A percentile compares a stretch with the other conserved stretches of the same genome.
These are phyloP conservation scores for Lytechinus variegatus DNA, from an alignment of 35 echinoderm and acorn worm genomes.

Conservation along the genomic window DNA sequence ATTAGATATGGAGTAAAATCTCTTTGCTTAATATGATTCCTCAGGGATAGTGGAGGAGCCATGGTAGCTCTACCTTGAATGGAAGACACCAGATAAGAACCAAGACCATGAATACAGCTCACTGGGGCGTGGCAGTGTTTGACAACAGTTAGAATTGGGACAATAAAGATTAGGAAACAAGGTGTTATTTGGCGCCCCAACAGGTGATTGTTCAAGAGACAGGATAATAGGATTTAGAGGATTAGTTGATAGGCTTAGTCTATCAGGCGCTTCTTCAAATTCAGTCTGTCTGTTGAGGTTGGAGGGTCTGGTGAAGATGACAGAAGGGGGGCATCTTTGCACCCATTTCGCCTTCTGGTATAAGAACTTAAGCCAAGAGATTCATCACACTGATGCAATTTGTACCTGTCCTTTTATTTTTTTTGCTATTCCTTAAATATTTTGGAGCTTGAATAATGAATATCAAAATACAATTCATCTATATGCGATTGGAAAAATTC, in stretches of 20 bases:
- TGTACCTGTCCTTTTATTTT: neutral
- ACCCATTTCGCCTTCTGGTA: neutral
- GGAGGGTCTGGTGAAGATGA: neutral
- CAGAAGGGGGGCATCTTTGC: neutral
- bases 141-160: constrained; percentile 19
- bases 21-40: neutral
- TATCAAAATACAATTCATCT: too few species aligned
- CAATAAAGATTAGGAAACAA: neutral
- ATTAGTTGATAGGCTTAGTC: neutral
- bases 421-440: neutral
- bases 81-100: neutral
- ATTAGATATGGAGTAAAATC: neutral
- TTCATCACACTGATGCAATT: neutral
- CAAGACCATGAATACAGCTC: neutral
- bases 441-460: neutral
- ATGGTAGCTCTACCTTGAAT: neutral
- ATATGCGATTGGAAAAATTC: too few species aligned
- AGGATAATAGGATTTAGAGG: neutral
- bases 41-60: neutral
- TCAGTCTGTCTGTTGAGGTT: neutral
- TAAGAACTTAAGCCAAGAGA: neutral
- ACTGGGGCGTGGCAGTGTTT: constrained; percentile 24
- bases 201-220: neutral
- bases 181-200: constrained; percentile 29
- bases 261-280: neutral